Evolutionary conservation across 1,140 invertebrate species (phyloP).

Genomic region (Belonocnema kinseyi): DNA sequence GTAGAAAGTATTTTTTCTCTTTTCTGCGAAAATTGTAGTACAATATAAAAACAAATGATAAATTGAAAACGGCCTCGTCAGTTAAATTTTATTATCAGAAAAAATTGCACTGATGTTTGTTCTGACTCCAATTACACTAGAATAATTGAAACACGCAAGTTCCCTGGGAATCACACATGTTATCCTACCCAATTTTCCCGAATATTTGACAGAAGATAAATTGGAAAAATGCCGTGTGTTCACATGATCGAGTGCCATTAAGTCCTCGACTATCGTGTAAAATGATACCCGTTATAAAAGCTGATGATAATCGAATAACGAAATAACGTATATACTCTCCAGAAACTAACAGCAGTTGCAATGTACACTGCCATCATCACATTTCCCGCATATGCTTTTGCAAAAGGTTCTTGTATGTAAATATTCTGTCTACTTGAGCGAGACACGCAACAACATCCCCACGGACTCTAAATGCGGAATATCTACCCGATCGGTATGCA

Average conservation of each 20-base stretch:
- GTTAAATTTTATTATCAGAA: no score
- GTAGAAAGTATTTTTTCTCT: background rate
- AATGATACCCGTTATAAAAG: conserved; percentile 5
- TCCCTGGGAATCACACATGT: no score
- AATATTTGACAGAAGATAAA: background rate
- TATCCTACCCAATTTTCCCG: background rate
- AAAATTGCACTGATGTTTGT: no score
- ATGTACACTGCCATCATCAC: conserved; percentile 50
- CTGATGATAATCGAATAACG: conserved; percentile 20
- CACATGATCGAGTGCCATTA: conserved; percentile 11
- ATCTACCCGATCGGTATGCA: conserved; percentile 31
- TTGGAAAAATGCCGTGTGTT: background rate
- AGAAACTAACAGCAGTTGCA: background rate
- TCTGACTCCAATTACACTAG: no score
- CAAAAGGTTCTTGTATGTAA: conserved; percentile 60
- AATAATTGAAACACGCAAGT: no score
- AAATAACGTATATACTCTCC: conserved; percentile 6
- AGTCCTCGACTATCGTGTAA: background rate
- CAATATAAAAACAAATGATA: background rate
- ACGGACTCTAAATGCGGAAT: conserved; percentile 3
- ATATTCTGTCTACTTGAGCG: conserved; percentile 54
- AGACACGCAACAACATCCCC: conserved; percentile 46
- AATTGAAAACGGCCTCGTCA: no score
- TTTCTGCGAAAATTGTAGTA: background rate
- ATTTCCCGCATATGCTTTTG: conserved; percentile 57